Conservation (phyloP, 2,797 vertebrate species). For the Argyrosomus regius region DNA sequence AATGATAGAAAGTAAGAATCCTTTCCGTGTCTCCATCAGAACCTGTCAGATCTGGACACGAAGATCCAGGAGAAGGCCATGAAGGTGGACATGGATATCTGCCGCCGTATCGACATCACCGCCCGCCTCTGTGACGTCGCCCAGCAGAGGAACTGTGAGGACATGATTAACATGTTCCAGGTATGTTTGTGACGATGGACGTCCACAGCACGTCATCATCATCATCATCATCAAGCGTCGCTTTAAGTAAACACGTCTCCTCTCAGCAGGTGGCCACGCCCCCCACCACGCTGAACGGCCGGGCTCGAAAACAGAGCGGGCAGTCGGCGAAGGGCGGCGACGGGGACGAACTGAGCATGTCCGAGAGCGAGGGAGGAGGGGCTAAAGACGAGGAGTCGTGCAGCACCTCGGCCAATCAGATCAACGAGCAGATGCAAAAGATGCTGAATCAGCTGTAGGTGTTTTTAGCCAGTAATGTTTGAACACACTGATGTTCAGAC, state of each 20-base stretch:
- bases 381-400: constrained; percentile 88
- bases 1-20: neutral
- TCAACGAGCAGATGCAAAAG: constrained; percentile 95
- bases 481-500: neutral
- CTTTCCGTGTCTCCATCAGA: constrained; percentile 71
- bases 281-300: constrained; percentile 88
- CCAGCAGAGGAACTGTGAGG: constrained; percentile 95
- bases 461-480: fast-evolving
- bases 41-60: constrained; percentile 92
- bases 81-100: constrained; percentile 98
- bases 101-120: constrained; percentile 94
- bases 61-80: constrained; percentile 98
- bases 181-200: constrained; percentile 59
- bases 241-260: neutral
- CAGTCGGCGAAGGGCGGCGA: constrained; percentile 79
- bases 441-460: constrained; percentile 94
- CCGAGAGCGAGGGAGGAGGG: constrained; percentile 87
- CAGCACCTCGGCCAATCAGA: constrained; percentile 89
- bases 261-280: constrained; percentile 89
- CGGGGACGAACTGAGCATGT: constrained; percentile 88
- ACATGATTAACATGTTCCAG: constrained; percentile 94
- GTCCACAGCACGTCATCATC: neutral
- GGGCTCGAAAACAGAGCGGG: constrained; percentile 81
- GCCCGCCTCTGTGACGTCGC: constrained; percentile 94
- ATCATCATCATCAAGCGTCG: neutral